Percentiles rank a stretch among this genome's conserved stretches.
Conservation (phyloP, 2,797 vertebrate species). For the Crocidura indochinensis region DNA sequence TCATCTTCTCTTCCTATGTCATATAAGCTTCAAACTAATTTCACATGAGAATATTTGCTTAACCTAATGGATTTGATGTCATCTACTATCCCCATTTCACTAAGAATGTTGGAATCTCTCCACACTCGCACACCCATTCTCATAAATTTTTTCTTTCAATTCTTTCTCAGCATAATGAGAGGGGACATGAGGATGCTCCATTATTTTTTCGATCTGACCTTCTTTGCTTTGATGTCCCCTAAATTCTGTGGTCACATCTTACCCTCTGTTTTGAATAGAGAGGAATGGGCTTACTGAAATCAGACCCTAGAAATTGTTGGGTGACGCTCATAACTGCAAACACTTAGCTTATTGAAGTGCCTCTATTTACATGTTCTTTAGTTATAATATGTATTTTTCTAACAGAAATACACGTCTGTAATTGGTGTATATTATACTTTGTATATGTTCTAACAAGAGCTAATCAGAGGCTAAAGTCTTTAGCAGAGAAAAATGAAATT, state of each 20-base stretch:
- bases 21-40: conserved; percentile 58
- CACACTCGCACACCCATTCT: background rate
- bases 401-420: conserved; percentile 85
- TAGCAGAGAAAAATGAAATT: conserved; percentile 81
- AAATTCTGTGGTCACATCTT: conserved; percentile 71
- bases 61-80: background rate
- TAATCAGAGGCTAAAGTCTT: conserved; percentile 84
- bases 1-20: background rate
- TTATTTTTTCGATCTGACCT: conserved; percentile 68
- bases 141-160: conserved; percentile 76
- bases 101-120: conserved; percentile 59
- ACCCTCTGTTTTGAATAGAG: conserved; percentile 85
- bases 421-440: conserved; percentile 85
- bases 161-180: conserved; percentile 55
- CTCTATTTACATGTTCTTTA: conserved; percentile 87
- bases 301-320: conserved; percentile 82
- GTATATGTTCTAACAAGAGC: conserved; percentile 80
- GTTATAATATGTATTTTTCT: conserved; percentile 88
- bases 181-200: conserved; percentile 32
- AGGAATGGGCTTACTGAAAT: conserved; percentile 85
- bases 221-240: conserved; percentile 78
- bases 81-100: conserved; percentile 49
- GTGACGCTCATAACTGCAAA: conserved; percentile 84
- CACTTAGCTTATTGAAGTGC: conserved; percentile 87
- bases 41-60: conserved; percentile 5